Conservation (phyloP, 2,113 vertebrate species). For the Seriola dumerili region DNA sequence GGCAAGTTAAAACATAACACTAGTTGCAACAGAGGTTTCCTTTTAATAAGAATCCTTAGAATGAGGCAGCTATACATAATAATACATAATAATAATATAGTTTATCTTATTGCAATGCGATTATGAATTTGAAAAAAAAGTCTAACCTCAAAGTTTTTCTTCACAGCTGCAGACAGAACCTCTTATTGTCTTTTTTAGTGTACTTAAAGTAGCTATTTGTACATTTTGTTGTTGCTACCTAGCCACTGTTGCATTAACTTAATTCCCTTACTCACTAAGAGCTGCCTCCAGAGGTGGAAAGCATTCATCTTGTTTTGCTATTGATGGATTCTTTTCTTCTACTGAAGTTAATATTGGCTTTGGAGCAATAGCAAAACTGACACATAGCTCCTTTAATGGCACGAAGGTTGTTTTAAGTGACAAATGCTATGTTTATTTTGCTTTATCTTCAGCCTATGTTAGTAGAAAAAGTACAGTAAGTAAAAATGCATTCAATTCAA, state of each 20-base stretch:
- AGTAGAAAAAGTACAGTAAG: slow-evolving; percentile 88
- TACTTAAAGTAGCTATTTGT: neutral
- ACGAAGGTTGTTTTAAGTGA: neutral
- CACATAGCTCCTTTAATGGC: neutral
- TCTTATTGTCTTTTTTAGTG: neutral
- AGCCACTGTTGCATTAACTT: too few species aligned
- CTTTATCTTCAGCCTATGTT: slow-evolving; percentile 64
- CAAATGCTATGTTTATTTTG: slow-evolving; percentile 23
- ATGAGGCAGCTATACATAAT: neutral
- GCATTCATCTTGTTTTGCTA: too few species aligned
- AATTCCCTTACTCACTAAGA: too few species aligned
- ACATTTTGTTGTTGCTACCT: too few species aligned
- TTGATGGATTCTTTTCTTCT: too few species aligned
- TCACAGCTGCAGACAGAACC: slow-evolving; percentile 35
- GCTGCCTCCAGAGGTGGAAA: too few species aligned
- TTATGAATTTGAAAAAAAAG: neutral
- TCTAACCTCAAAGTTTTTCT: slow-evolving; percentile 6
- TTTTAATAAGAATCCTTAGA: neutral
- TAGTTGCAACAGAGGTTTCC: neutral
- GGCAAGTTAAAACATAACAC: neutral
- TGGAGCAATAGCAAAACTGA: too few species aligned
- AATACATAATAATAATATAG: neutral
- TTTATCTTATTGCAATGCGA: neutral
- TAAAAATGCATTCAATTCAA: slow-evolving; percentile 99
- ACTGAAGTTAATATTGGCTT: too few species aligned